A percentile compares a stretch with the other conserved stretches of the same genome.
Conservation (phyloP, 2,888 invertebrate genomes). For the Tetragnatha montana region DNA sequence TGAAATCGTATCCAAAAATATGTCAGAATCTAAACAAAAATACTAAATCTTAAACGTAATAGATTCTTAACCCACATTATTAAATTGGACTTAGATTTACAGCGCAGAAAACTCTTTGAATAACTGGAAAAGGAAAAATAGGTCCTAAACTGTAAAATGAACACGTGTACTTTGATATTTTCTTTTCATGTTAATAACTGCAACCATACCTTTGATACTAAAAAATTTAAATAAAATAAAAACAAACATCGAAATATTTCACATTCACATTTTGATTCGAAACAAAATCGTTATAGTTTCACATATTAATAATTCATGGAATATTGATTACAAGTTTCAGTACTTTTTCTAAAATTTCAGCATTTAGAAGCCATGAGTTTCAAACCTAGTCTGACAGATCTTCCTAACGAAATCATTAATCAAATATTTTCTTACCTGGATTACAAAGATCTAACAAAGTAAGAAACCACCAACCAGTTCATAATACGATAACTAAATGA, state of each 20-base stretch:
- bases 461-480: background rate
- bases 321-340: background rate
- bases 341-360: background rate
- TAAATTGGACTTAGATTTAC: background rate
- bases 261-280: background rate
- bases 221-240: background rate
- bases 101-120: too few species aligned
- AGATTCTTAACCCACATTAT: background rate
- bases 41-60: background rate
- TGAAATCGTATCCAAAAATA: background rate
- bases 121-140: too few species aligned
- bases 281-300: background rate
- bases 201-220: too few species aligned
- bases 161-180: too few species aligned
- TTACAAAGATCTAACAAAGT: conserved; percentile 60
- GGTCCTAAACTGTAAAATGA: too few species aligned
- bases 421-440: conserved; percentile 60
- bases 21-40: background rate
- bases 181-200: background rate
- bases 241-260: background rate
- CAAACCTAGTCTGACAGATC: conserved; percentile 25
- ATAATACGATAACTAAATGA: too few species aligned
- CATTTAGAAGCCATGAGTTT: background rate
- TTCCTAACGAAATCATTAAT: conserved; percentile 55
- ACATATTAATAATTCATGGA: background rate